Base-by-base conservation (phyloP, 1,140 invertebrate species). In the Belonocnema kinseyi region DNA sequence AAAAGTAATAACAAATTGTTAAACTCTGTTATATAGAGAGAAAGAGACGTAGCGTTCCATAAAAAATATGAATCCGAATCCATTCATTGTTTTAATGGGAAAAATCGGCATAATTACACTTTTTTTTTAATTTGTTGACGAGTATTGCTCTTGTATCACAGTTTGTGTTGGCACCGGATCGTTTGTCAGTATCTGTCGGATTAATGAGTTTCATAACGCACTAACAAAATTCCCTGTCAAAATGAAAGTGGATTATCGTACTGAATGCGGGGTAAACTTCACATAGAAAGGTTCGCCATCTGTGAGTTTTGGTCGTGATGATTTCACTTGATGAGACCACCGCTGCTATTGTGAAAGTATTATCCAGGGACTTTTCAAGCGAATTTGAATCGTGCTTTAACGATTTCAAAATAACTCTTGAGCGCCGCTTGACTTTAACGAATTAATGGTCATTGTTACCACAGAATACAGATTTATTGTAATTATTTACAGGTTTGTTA, bases 181-280 rank as follows among this genome's bases (percentile, higher is more conserved):
- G 85, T 85, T 86, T 85, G 83, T 85, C 86, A 86, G 83, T 87
- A 83, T 86, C 83, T 81, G 85, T 78, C 80, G 83, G 83, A 86
- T 88, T 88, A 88, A 89, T 85, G 88, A 90, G 86, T 90, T 90
- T 86, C 86, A 90, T 88, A 89, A 88, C 85, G 83, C 78, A 85
- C 81, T 88, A 89, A 90, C 88, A 86, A 89, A 87, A 89, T 90
- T 90, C 83, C 73, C 82, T 81, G 86, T 86, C 85, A 85, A 90
- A 88, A 85, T 84, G 84, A 86, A 89, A 90, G 85, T 87, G 84
- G 85, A 89, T 90, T 89, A 90, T 80, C 74, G 83, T 81, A 84
- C 76, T 85, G 83, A 88, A 87, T 89, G 76, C 74, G 75, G 79
- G 80, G 83, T 80, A 77, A 76, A 66, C 61, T 66, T 66, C 61